A percentile compares a stretch with the other conserved stretches of the same genome.
phyloP scores from a whole-genome alignment of 2,797 vertebrate species.

The Valencia hispanica region DNA sequence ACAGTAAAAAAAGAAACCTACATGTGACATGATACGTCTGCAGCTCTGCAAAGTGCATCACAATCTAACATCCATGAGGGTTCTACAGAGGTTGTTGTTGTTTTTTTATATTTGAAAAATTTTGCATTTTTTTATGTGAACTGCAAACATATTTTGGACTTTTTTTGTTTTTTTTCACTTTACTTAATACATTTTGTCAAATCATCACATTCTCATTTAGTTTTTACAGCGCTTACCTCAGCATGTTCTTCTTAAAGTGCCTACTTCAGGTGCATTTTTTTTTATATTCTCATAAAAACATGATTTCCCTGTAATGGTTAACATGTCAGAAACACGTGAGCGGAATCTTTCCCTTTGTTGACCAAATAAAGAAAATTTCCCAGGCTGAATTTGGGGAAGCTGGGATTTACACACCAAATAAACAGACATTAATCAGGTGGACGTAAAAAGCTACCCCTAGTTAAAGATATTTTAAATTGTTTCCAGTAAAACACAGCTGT shows the following conservation, averaged over 20 bases:
- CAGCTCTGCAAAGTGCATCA: not conserved
- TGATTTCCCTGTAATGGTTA: conserved; percentile 46
- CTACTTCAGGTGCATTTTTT: conserved; percentile 16
- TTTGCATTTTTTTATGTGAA: not conserved
- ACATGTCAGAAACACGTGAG: conserved; percentile 14
- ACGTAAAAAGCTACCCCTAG: not conserved
- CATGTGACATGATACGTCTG: not conserved
- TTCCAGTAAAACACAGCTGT: conserved; percentile 25
- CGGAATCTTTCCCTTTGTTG: not conserved
- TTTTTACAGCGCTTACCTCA: conserved; percentile 9
- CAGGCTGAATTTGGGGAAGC: not conserved
- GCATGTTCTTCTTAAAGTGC: conserved; percentile 10
- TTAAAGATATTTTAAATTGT: conserved; percentile 1
- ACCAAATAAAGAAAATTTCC: not conserved
- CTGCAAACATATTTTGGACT: not conserved
- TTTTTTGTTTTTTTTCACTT: not conserved
- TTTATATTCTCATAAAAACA: conserved; percentile 47
- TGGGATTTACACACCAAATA: not conserved
- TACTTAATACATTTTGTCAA: not conserved
- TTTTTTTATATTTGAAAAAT: not conserved
- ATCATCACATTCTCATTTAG: conserved; percentile 16
- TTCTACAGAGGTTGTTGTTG: not conserved
- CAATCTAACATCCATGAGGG: not conserved
- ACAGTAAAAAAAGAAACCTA: not conserved
- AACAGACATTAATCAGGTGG: conserved; percentile 18